Percentiles rank a stretch among this genome's conserved stretches.
Evolutionary conservation across 1,140 invertebrate species (phyloP).

Genomic region (Papilio polytes): DNA sequence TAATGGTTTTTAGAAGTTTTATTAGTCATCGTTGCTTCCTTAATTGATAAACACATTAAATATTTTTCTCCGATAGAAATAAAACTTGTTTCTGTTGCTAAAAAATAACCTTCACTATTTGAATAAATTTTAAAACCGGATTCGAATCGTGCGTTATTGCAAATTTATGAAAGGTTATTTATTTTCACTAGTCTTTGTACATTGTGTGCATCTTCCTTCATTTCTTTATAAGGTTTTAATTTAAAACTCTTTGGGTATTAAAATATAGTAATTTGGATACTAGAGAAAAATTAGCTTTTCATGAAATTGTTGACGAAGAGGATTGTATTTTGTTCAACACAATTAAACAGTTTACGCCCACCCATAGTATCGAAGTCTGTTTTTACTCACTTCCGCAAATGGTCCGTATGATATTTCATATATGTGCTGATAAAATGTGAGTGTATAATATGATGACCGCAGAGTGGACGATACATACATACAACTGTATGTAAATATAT

Average conservation of each 20-base stretch:
- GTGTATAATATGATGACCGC: not conserved
- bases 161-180: not conserved
- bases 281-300: no score
- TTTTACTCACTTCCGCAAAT: not conserved
- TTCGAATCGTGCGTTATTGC: slow-evolving; percentile 1
- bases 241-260: not conserved
- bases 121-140: slow-evolving; percentile 7
- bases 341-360: not conserved
- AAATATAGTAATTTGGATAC: no score
- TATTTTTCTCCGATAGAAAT: not conserved
- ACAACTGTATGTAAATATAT: not conserved
- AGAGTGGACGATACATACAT: not conserved
- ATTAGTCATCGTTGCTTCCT: not conserved
- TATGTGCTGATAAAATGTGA: slow-evolving; percentile 1
- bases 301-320: no score
- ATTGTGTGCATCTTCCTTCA: not conserved
- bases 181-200: not conserved
- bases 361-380: not conserved
- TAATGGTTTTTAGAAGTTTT: not conserved
- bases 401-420: not conserved
- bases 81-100: slow-evolving; percentile 12
- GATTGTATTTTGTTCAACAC: not conserved
- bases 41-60: not conserved
- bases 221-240: not conserved
- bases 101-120: slow-evolving; percentile 1